These are phyloP conservation scores for Aplidium turbinatum DNA, from an alignment of 23 tunicate genomes.

Conservation along the genomic window DNA sequence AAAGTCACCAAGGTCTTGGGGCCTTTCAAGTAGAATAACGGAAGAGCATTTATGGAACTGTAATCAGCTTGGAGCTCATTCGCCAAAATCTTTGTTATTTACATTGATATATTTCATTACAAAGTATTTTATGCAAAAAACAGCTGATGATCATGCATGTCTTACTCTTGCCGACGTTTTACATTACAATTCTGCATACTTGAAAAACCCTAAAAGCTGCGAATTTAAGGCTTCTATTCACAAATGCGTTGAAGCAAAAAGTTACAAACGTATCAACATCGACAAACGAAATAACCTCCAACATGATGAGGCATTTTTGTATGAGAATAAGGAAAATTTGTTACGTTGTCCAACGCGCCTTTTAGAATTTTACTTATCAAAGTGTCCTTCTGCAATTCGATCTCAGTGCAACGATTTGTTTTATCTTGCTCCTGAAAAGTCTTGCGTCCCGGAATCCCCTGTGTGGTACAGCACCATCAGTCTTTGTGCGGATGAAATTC, in stretches of 20 bases:
- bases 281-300: too few relatives aligned
- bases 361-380: background rate
- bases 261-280: background rate
- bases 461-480: background rate
- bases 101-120: background rate
- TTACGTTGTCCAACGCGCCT: background rate
- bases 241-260: background rate
- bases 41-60: slow-evolving; percentile 1
- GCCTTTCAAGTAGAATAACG: background rate
- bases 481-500: background rate
- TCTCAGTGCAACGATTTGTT: background rate
- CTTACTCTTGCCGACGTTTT: background rate
- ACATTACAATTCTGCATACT: background rate
- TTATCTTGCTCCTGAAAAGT: background rate
- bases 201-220: background rate
- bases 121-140: background rate
- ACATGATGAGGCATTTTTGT: background rate
- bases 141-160: background rate
- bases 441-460: background rate
- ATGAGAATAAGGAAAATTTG: background rate
- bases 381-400: background rate
- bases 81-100: background rate
- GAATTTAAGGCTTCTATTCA: background rate
- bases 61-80: background rate
- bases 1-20: background rate